These are phyloP conservation scores for Thereva nobilitata DNA, from an alignment of 2,888 invertebrate genomes.

Conservation along the genomic window DNA sequence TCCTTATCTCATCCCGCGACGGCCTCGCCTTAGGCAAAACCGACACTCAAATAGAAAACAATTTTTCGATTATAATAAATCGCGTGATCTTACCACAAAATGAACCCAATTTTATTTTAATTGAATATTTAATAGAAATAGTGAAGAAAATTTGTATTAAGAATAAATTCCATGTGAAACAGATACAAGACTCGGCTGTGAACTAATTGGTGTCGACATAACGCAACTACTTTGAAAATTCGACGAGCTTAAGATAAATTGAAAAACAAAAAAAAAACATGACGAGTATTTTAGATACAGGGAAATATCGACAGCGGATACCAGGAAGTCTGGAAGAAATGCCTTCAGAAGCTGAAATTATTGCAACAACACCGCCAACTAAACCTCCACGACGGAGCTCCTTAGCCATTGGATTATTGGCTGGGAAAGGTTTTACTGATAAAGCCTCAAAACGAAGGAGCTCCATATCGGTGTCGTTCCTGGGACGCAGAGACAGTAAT, in stretches of 20 bases:
- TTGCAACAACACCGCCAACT: constrained; percentile 47
- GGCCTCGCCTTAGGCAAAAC: too few relatives aligned
- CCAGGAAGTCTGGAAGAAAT: constrained; percentile 56
- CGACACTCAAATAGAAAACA: too few relatives aligned
- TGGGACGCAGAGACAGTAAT: constrained; percentile 54
- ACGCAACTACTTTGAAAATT: constrained; percentile 5
- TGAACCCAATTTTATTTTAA: too few relatives aligned
- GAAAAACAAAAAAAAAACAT: constrained; percentile 33
- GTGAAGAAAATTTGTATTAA: too few relatives aligned
- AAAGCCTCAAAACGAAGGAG: constrained; percentile 55
- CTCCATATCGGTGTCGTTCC: constrained; percentile 57
- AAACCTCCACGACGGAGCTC: constrained; percentile 56
- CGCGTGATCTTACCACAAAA: too few relatives aligned
- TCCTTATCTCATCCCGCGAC: too few relatives aligned
- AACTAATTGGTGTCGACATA: constrained; percentile 12
- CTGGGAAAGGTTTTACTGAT: constrained; percentile 49
- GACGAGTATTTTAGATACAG: constrained; percentile 56
- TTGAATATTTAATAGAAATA: too few relatives aligned
- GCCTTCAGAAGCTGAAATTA: background rate
- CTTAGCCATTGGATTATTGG: constrained; percentile 53
- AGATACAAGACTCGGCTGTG: background rate
- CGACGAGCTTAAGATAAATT: background rate
- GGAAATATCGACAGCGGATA: constrained; percentile 57
- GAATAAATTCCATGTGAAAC: too few relatives aligned
- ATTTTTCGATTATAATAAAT: too few relatives aligned